A percentile compares a stretch with the other conserved stretches of the same genome.
Evolutionary conservation across 1,140 invertebrate genomes (phyloP).

Genomic region (Coptotermes formosanus): DNA sequence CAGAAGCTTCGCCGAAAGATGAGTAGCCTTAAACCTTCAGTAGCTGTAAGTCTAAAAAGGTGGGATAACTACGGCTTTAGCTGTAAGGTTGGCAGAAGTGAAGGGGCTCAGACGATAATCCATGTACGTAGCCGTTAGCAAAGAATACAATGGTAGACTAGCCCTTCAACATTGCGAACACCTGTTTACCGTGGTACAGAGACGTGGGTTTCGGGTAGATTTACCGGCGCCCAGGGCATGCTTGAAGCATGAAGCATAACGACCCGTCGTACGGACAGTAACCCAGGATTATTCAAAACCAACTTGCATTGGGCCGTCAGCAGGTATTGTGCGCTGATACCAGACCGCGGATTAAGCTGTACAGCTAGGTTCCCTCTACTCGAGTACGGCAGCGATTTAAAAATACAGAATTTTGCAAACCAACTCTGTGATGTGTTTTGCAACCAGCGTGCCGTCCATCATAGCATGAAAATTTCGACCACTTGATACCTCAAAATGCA

Average conservation of each 20-base stretch:
- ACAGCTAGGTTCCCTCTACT: neutral
- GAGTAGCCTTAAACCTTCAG: neutral
- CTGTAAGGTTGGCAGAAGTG: constrained; percentile 2
- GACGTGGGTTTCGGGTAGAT: neutral
- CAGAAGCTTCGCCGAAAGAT: neutral
- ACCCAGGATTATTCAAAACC: constrained; percentile 17
- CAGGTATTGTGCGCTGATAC: neutral
- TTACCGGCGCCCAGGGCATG: constrained; percentile 3
- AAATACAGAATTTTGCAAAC: neutral
- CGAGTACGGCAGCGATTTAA: neutral
- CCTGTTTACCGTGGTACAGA: neutral
- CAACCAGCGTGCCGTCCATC: too few species aligned
- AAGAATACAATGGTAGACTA: neutral
- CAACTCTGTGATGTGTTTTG: too few species aligned
- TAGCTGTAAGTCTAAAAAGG: neutral
- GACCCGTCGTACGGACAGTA: neutral
- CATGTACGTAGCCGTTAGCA: neutral
- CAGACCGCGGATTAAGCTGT: neutral
- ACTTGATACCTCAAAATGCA: too few species aligned
- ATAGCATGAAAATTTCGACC: too few species aligned
- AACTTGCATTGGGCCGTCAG: neutral
- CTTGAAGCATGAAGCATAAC: neutral
- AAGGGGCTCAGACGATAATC: neutral
- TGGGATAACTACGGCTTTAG: neutral
- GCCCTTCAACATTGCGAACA: neutral